These are phyloP conservation scores for Leucopsar rothschildi DNA, from an alignment of 2,113 vertebrate species.

Conservation along the genomic window DNA sequence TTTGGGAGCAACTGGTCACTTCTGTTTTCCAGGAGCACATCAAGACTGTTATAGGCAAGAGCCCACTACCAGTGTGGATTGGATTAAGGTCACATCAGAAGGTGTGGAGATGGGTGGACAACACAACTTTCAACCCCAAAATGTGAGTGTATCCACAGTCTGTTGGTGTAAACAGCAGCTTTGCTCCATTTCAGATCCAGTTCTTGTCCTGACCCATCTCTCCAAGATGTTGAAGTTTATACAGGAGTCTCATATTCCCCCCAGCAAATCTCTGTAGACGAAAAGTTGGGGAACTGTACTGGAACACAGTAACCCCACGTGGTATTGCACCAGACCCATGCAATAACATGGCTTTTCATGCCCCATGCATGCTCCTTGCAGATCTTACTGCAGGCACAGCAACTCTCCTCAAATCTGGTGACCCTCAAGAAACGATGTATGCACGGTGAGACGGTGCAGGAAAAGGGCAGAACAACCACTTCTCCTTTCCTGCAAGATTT, in stretches of 20 bases:
- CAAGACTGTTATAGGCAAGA: neutral
- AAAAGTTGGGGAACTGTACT: neutral
- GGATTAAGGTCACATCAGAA: neutral
- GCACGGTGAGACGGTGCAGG: fast-evolving
- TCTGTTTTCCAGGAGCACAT: neutral
- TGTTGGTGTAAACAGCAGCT: neutral
- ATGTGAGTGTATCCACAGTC: neutral
- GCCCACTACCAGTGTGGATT: neutral
- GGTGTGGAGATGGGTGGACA: neutral
- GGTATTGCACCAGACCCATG: too few species aligned
- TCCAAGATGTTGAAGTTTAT: neutral
- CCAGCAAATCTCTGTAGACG: neutral
- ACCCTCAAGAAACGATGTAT: fast-evolving
- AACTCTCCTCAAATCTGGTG: neutral
- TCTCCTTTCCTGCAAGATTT: neutral
- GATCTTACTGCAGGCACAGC: neutral
- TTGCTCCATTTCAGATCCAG: neutral
- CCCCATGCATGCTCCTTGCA: neutral
- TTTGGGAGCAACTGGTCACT: neutral
- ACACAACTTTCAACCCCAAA: neutral
- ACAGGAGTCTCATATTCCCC: fast-evolving
- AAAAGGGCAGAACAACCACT: neutral
- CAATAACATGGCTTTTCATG: neutral
- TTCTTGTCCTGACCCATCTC: neutral
- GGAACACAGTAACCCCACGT: neutral